Evolutionary conservation across 2,888 invertebrate genomes (phyloP), one percentile per base, ranked within the genome.

Genomic region (Mellilla xanthometata): DNA sequence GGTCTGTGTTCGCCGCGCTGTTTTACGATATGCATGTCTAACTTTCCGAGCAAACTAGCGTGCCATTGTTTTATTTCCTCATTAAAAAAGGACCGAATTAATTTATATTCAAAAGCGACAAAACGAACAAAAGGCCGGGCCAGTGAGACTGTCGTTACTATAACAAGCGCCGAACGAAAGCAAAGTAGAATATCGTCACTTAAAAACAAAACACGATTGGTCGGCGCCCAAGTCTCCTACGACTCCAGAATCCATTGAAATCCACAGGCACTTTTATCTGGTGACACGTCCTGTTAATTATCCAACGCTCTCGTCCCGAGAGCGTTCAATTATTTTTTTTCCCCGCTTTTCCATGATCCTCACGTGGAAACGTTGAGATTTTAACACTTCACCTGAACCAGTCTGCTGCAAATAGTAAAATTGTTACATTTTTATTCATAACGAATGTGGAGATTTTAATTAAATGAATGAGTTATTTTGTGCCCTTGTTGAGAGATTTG

Each of bases 261-360:
- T 78, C 81, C 75, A 71, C 72, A 72, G 78, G 68, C 87, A 81
- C 80, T 85, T 82, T 83, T 80, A 87, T 86, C 83, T 76, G 65
- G 76, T 82, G 81, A 87, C 86, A 86, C 85, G 87, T 84, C 83
- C 83, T 87, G 86, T 88, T 89, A 88, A 89, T 89, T 87, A 88
- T 87, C 81, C 77, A 58, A 74, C 81, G 79, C 86, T 81, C 86
- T 82, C 79, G 65, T 67, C 71, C 75, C 65, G 75, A 73, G 81
- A 79, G 81, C 72, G 84, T 84, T 86, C 83, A 87, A 85, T 87
- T 88, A 82, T 85, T 86, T 79, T 76, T 84, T 84, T 83, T 71
- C 59, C 72, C 73, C 76, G 70, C 77, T 76, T 78, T 83, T 80
- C 72, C 78, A 76, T 81, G 78, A 81, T 81, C 77, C 84, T 81